Percentiles rank a stretch among this genome's conserved stretches.
Conservation (phyloP, 2,113 vertebrate species). For the Fregetta grallaria region DNA sequence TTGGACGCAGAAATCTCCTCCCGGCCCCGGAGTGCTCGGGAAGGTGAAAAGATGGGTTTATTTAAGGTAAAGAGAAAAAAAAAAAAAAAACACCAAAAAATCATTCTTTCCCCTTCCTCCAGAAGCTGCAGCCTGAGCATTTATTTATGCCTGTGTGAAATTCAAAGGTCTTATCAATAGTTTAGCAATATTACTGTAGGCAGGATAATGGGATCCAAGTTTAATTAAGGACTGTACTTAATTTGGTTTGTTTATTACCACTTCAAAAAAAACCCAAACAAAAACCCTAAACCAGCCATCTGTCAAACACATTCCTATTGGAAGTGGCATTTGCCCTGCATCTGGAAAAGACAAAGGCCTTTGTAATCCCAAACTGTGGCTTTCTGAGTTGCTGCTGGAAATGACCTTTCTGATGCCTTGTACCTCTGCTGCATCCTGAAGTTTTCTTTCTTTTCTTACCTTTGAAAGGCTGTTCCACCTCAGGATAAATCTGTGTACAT, state of each 20-base stretch:
- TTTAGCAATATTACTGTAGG: neutral
- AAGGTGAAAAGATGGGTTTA: neutral
- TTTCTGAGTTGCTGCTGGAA: neutral
- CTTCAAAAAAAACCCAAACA: neutral
- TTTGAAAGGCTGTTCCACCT: neutral
- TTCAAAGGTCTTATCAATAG: neutral
- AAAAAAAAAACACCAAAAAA: neutral
- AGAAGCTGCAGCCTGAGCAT: neutral
- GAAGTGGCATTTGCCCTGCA: neutral
- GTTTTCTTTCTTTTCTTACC: neutral
- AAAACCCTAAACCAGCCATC: neutral
- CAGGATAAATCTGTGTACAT: neutral
- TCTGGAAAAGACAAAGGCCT: conserved; percentile 4
- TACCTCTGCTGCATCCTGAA: neutral
- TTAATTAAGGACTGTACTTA: neutral
- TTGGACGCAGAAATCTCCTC: neutral
- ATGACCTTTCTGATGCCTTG: conserved; percentile 16
- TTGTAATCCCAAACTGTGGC: neutral
- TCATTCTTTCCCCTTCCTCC: neutral
- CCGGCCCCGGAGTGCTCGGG: rapidly evolving
- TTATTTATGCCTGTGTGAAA: neutral
- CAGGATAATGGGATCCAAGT: neutral
- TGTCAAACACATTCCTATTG: neutral
- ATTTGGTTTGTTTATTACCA: neutral
- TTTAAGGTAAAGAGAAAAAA: neutral